These are phyloP conservation scores for Sebastes jordani DNA, from an alignment of 2,797 vertebrate species.

Conservation along the genomic window DNA sequence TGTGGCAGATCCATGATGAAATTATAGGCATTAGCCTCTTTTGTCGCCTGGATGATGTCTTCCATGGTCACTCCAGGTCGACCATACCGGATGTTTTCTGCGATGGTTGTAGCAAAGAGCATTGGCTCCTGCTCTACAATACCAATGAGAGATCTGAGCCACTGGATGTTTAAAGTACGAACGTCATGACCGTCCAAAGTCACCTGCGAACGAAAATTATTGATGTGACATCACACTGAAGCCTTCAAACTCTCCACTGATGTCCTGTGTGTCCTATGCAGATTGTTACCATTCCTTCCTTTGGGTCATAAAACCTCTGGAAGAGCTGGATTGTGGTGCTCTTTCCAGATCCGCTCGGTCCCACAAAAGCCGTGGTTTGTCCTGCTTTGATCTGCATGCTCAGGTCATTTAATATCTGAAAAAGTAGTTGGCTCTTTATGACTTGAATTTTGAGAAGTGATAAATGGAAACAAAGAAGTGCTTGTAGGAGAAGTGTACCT, in stretches of 20 bases:
- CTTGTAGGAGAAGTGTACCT: conserved; percentile 76
- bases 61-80: conserved; percentile 77
- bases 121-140: conserved; percentile 86
- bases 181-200: conserved; percentile 84
- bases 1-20: conserved; percentile 85
- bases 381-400: conserved; percentile 77
- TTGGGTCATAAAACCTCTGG: conserved; percentile 85
- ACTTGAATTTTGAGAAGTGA: not conserved
- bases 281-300: conserved; percentile 80
- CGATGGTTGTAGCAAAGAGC: conserved; percentile 83
- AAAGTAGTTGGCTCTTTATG: not conserved
- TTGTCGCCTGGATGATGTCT: conserved; percentile 79
- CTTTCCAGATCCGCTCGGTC: conserved; percentile 85
- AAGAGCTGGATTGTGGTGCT: conserved; percentile 83
- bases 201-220: conserved; percentile 66
- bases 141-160: conserved; percentile 84
- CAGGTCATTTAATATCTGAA: conserved; percentile 82
- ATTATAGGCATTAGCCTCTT: conserved; percentile 83
- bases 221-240: not conserved
- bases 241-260: not conserved
- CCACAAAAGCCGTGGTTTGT: conserved; percentile 85
- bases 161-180: conserved; percentile 81
- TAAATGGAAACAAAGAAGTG: not conserved
- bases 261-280: not conserved
- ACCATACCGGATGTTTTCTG: conserved; percentile 83